Evolutionary conservation across 1,140 invertebrate species (phyloP), one percentile per base, ranked within the genome.

Genomic region (Orussus abietinus): DNA sequence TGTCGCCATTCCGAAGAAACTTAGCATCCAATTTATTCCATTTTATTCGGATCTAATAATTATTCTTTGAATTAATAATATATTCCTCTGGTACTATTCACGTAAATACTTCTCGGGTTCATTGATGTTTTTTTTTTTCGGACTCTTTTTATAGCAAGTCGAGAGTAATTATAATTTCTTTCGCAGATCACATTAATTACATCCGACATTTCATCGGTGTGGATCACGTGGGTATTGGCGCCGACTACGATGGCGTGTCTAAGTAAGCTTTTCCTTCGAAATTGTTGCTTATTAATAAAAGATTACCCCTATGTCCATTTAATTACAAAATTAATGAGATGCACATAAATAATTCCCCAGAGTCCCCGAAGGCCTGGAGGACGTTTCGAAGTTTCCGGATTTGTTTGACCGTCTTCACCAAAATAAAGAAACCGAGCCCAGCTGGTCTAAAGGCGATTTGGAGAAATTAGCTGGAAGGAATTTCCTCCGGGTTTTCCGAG

Each of bases 401-500:
- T 58, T 85, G 30, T 82, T 85, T 52, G 77, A 80, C 41, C 72
- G 76, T 38, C 63, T 84, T 5, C 60, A 73, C 17, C 60, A 72
- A 10, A 59, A 60, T 33, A 38, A 40, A 32, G 29, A 53, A 6
- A 59, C 61, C 18, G 67, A 76, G 17, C 67, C 69, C 33, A 66
- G 62, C 5, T 88, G 84, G 83, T 77, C 73, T 1, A 69, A 75
- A 32, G 69, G 73, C n/a, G 82, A 86, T 46, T 64, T 88, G 12
- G 79, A 82, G 53, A 85, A 86, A 67, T 63, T 88, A 18, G 82
- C 83, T 18, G 83, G 83, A 17, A 66, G 74, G 45, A 89, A 87
- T 64, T 74, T 86, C 31, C 68, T 86, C 26, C 65, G 82, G 46
- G 85, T 85, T 33, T 82, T 86, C 58, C 70, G 74, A 49, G 71